phyloP scores from a whole-genome alignment of 1,140 invertebrate species.

The Sitophilus oryzae region DNA sequence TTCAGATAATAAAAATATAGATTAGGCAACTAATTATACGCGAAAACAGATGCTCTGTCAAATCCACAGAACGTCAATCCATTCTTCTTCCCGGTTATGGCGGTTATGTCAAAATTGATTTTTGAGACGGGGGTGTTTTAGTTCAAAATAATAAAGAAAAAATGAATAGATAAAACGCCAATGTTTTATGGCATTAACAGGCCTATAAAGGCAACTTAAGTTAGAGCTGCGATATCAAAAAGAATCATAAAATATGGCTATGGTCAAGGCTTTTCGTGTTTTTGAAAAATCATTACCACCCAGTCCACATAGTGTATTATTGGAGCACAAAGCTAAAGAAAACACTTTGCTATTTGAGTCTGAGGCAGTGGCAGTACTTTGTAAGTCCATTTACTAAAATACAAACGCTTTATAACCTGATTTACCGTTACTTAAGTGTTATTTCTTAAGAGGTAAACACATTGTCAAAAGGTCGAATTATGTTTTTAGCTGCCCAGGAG shows the following conservation, averaged over 20 bases:
- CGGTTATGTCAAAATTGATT: constrained; percentile 10
- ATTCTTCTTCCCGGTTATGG: not conserved
- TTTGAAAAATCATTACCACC: constrained; percentile 79
- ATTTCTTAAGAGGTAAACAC: not conserved
- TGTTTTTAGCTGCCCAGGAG: constrained; percentile 62
- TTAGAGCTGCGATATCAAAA: not conserved
- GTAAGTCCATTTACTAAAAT: constrained; percentile 49
- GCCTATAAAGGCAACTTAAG: not conserved
- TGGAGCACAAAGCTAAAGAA: constrained; percentile 82
- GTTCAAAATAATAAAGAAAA: constrained; percentile 5
- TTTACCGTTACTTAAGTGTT: no score
- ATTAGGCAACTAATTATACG: not conserved
- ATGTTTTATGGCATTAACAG: not conserved
- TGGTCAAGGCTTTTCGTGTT: constrained; percentile 88
- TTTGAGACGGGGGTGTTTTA: constrained; percentile 4
- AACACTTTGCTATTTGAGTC: constrained; percentile 87
- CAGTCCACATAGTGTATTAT: constrained; percentile 81
- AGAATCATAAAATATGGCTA: constrained; percentile 61
- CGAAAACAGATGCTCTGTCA: no score
- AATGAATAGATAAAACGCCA: not conserved
- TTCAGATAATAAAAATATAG: not conserved
- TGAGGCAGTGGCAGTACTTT: constrained; percentile 76
- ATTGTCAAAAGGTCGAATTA: not conserved
- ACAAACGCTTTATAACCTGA: not conserved
- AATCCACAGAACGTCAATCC: no score